Percentiles rank a stretch among this genome's conserved stretches.
Evolutionary conservation across 1,140 invertebrate species (phyloP).

Genomic region (Capitella teleta): DNA sequence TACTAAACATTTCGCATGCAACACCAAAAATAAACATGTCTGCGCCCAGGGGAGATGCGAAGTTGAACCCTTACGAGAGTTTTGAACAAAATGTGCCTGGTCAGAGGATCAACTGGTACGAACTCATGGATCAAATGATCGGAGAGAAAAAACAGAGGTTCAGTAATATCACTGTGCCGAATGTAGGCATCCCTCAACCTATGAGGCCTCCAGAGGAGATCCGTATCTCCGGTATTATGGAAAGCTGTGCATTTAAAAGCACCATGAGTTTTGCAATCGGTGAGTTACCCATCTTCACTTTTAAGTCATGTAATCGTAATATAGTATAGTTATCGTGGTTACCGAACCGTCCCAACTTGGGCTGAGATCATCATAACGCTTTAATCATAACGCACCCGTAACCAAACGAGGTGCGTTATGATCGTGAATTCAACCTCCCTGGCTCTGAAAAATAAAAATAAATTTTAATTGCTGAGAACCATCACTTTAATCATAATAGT

Average conservation of each 20-base stretch:
- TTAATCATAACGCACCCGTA: neutral
- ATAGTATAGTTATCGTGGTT: neutral
- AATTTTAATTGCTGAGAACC: too few species aligned
- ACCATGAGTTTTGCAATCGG: constrained; percentile 78
- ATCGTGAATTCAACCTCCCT: neutral
- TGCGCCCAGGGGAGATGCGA: too few species aligned
- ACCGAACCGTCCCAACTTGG: neutral
- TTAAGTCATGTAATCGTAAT: neutral
- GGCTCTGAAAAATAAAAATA: neutral
- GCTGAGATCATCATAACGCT: neutral
- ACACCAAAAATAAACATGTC: too few species aligned
- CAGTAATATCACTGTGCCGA: neutral
- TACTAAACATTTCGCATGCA: too few species aligned
- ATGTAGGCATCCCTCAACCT: constrained; percentile 8
- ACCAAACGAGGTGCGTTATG: neutral
- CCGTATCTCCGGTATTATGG: constrained; percentile 63
- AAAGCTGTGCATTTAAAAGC: constrained; percentile 87
- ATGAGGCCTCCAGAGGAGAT: constrained; percentile 28
- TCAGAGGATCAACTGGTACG: constrained; percentile 3
- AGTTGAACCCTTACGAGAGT: too few species aligned
- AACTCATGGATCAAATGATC: neutral
- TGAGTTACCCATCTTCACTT: constrained; percentile 37
- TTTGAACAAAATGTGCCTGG: too few species aligned
- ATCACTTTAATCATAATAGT: too few species aligned
- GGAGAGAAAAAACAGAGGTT: neutral